A percentile compares a stretch with the other conserved stretches of the same genome.
These are phyloP conservation scores for Paracentrotus lividus DNA, from an alignment of 53 echinoderm and acorn worm genomes.

Conservation along the genomic window DNA sequence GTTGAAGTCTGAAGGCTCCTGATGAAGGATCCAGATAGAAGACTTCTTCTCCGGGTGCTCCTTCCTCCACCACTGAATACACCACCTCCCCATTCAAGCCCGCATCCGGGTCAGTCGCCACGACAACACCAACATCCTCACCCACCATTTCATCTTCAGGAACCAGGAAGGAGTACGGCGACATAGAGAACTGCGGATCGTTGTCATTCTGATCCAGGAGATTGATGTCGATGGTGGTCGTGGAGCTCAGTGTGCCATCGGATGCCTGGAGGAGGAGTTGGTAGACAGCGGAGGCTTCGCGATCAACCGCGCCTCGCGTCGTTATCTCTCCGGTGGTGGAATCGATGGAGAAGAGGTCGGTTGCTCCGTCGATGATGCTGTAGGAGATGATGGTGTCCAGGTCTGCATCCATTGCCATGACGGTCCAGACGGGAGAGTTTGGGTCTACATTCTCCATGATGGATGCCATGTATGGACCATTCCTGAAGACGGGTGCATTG, in stretches of 20 bases:
- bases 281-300: constrained; percentile 80
- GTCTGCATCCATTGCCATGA: constrained; percentile 87
- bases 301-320: constrained; percentile 76
- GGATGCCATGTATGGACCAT: constrained; percentile 76
- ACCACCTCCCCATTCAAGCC: constrained; percentile 85
- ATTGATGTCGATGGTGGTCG: constrained; percentile 75
- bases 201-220: constrained; percentile 90
- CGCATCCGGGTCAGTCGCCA: constrained; percentile 87
- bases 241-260: constrained; percentile 81
- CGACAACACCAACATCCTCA: constrained; percentile 74
- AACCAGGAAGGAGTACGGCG: constrained; percentile 83
- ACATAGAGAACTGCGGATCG: constrained; percentile 79
- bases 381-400: constrained; percentile 79
- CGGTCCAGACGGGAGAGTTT: constrained; percentile 67
- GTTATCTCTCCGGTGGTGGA: constrained; percentile 79
- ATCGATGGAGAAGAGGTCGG: constrained; percentile 79
- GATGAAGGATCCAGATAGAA: constrained; percentile 83
- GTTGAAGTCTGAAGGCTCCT: constrained; percentile 80
- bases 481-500: constrained; percentile 85
- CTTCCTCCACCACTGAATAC: constrained; percentile 87
- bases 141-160: constrained; percentile 76
- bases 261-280: constrained; percentile 78
- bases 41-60: constrained; percentile 89
- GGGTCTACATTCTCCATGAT: constrained; percentile 78
- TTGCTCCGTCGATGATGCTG: constrained; percentile 81